These are phyloP conservation scores for Agelaius phoeniceus DNA, from an alignment of 2,113 vertebrate species.

Conservation along the genomic window DNA sequence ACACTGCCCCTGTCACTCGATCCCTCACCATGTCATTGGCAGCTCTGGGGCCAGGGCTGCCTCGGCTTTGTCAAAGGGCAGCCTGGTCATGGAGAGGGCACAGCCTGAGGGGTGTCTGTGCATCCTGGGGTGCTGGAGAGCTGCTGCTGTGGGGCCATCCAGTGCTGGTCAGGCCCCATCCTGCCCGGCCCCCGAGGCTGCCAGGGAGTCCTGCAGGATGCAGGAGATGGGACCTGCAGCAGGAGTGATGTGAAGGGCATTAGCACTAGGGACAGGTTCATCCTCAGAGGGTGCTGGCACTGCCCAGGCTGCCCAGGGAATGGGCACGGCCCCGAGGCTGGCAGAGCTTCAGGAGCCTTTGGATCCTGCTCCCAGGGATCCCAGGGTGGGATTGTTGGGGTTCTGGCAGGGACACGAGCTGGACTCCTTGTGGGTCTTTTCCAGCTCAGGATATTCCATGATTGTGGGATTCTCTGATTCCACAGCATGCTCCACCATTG, in stretches of 20 bases:
- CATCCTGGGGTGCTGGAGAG: neutral
- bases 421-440: neutral
- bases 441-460: neutral
- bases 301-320: neutral
- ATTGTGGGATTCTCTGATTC: neutral
- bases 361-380: neutral
- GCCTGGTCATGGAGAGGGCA: neutral
- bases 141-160: neutral
- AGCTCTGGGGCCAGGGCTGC: neutral
- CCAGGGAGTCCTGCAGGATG: accelerated
- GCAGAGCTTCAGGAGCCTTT: neutral
- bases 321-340: neutral
- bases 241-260: neutral
- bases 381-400: neutral
- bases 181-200: neutral
- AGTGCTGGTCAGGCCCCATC: accelerated
- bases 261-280: accelerated
- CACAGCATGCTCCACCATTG: accelerated
- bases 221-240: accelerated
- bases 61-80: neutral
- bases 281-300: neutral
- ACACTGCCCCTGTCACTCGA: accelerated
- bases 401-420: neutral
- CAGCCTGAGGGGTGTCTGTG: accelerated
- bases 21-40: accelerated